Base-by-base conservation (phyloP, 2,113 vertebrate species). In the Nicator chloris region DNA sequence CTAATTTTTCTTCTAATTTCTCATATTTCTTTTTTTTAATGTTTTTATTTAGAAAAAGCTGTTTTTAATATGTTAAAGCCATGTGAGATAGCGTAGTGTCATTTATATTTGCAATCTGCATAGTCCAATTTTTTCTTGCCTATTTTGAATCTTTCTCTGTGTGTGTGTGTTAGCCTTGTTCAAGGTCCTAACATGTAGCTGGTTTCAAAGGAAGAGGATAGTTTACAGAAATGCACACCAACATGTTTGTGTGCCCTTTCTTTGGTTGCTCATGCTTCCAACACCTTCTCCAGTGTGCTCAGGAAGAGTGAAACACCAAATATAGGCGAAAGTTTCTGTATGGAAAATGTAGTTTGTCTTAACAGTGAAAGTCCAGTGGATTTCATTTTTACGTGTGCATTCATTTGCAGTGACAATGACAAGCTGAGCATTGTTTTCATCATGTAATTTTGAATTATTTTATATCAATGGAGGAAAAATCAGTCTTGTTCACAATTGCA, bases 381-480 rank as follows among this genome's bases (percentile, higher is more conserved):
- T 93, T 94, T 90, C 9, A 68, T 91, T 91, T 90, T 93, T 83
- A 51, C 84, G 39, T 75, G 15, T 84, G 57, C 50, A 59, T 83
- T 93, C 35, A 60, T 91, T 82, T 86, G 33, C 51, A 71, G 64
- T 59, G 77, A 81, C 60, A 94, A n/a, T 1, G 1, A 73, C 19
- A 73, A 81, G 35, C 35, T 28, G 33, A 90, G 20, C 44, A 26
- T 66, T 50, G 20, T 83, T 92, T 92, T 90, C 4, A 7, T 70
- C 0, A 1, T 71, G 39, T 82, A 16, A 86, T 91, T 94, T 94
- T 2, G 0, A 88, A 73, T 39, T 59, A 60, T 71, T 90, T 93
- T 81, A n/a, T 63, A n/a, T 47, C 51, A 86, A 5, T 60, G 44
- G 27, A 77, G 24, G 44, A 85, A 66, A 92, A 90, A 24, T 54